A percentile compares a stretch with the other conserved stretches of the same genome.
phyloP scores from a whole-genome alignment of 2,888 invertebrate species.

The Caenorhabditis sp. region DNA sequence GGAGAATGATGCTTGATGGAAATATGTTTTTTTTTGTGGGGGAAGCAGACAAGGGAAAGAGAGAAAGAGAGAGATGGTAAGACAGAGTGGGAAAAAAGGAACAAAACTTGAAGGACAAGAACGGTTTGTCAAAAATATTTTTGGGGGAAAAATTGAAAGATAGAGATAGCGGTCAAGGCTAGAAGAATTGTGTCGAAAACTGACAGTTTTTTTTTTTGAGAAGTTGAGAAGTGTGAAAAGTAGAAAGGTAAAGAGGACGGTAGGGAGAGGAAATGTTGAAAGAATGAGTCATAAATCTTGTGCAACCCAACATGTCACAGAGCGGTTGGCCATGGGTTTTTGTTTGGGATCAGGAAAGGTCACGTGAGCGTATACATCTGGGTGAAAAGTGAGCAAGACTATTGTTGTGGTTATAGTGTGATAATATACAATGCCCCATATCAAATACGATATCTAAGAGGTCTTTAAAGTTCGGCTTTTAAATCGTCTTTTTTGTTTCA shows the following conservation, averaged over 20 bases:
- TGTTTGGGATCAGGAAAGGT: constrained; percentile 30
- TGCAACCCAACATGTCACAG: constrained; percentile 13
- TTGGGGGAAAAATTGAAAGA: constrained; percentile 7
- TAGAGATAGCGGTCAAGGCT: constrained; percentile 41
- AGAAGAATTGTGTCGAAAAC: background rate
- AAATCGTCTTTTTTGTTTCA: too few species aligned
- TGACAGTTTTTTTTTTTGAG: background rate
- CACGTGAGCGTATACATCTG: background rate
- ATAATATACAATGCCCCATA: too few species aligned
- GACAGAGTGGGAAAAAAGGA: constrained; percentile 8
- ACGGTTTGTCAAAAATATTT: constrained; percentile 26
- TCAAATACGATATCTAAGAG: background rate
- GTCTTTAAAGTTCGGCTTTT: too few species aligned
- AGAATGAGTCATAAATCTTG: constrained; percentile 65
- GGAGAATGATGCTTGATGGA: constrained; percentile 37
- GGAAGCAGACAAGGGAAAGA: background rate
- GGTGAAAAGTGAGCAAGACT: background rate
- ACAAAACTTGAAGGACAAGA: constrained; percentile 32
- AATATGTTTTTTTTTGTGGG: constrained; percentile 37
- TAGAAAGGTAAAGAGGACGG: constrained; percentile 17
- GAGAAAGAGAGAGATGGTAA: constrained; percentile 6
- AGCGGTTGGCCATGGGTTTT: constrained; percentile 20
- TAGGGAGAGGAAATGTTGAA: constrained; percentile 44
- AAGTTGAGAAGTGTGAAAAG: background rate
- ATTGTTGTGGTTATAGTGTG: background rate